These are phyloP conservation scores for Phyllotreta cruciferae DNA, from an alignment of 2,888 invertebrate genomes.

Conservation along the genomic window DNA sequence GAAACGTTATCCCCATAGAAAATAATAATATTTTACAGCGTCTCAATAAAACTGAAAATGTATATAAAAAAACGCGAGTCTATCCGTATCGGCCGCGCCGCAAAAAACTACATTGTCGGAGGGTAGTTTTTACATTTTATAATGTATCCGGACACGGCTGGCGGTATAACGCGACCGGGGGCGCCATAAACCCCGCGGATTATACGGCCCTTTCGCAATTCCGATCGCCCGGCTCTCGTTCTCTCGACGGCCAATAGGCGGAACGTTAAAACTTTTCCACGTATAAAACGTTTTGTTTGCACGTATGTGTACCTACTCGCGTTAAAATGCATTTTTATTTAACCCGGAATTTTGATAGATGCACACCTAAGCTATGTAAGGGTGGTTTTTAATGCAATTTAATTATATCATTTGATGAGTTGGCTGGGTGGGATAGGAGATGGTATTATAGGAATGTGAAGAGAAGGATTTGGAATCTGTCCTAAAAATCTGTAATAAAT, in stretches of 20 bases:
- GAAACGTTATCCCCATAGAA: conserved; percentile 50
- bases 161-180: conserved; percentile 57
- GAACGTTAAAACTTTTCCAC: conserved; percentile 57
- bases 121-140: conserved; percentile 59
- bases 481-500: no score
- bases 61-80: conserved; percentile 42
- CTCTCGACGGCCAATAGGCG: conserved; percentile 56
- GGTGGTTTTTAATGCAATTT: no score
- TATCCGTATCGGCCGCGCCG: conserved; percentile 43
- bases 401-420: no score
- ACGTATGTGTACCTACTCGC: no score
- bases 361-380: no score
- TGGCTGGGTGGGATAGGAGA: no score
- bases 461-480: no score
- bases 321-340: no score
- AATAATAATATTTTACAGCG: conserved; percentile 50
- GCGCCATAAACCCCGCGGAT: conserved; percentile 52
- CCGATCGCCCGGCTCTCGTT: conserved; percentile 50
- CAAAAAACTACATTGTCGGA: conserved; percentile 56
- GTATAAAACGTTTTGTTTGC: conserved; percentile 51
- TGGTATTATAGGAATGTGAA: no score
- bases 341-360: no score
- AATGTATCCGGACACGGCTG: conserved; percentile 56
- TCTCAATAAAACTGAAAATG: conserved; percentile 49
- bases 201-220: conserved; percentile 53